Base-by-base conservation (phyloP, 2,888 invertebrate species). In the Coleophora flavipennella region DNA sequence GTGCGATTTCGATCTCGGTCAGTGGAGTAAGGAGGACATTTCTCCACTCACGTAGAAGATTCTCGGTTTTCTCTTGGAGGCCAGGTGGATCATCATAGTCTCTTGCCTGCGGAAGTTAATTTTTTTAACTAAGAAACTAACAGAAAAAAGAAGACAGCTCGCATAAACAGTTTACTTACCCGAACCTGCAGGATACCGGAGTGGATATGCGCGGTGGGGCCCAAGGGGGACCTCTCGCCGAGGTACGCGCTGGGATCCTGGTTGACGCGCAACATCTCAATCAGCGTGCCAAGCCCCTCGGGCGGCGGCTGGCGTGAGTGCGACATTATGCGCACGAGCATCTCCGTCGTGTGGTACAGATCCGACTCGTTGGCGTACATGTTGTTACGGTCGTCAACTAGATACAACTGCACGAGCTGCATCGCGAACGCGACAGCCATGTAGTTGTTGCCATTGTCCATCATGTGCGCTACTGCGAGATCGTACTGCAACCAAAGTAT, bases 21-120 rank as follows among this genome's bases (percentile, higher is more conserved):
- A 90, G 87, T 3, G 93, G 92, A 12, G 91, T 91, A 62, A 96
- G 92, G 57, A 95, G 95, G 61, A 97, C 91, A 45, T 89, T 90
- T 11, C 98, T 94, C 99, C 99, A 99, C 63, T 99, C 99, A 13
- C 97, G 89, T 28, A 99, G 86, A 9, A 99, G 85, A 56, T 88
- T 94, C 72, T 99, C 99, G 0, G 97, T 97, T 73, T 97, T 98
- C 63, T 97, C 98, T 57, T 94, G 92, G 33, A 98, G 85, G 13
- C 96, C 97, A 0, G 95, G 95, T 2, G 97, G 97, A 78, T 98
- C 98, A 57, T 92, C 94, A 58, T 96, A 96, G 42, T 94, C 90
- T 27, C 94, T 93, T 0, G 71, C 63, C 76, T 75, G 48, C 9
- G 42, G 42, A 29, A 9, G 11, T 7, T 2, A 20, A 34, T 32